Evolutionary conservation across 2,797 vertebrate genomes (phyloP).

Genomic region (Pangasius macronema): DNA sequence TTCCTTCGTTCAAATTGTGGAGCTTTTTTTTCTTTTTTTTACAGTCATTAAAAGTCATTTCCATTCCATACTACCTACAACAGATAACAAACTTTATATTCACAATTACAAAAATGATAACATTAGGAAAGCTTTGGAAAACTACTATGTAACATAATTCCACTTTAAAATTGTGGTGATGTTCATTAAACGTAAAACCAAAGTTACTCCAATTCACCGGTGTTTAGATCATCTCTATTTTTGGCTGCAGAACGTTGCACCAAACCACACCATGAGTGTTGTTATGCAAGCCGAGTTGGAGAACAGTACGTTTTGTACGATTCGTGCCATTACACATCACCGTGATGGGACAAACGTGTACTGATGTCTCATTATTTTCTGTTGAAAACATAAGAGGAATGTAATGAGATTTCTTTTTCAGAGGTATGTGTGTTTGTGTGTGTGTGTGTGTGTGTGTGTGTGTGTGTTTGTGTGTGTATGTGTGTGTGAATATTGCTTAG

Average conservation of each 20-base stretch:
- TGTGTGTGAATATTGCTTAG: neutral
- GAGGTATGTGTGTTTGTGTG: neutral
- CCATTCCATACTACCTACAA: no score
- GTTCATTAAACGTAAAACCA: neutral
- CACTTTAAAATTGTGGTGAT: neutral
- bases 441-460: neutral
- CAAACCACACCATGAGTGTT: constrained; percentile 11
- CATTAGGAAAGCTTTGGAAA: neutral
- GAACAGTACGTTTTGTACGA: neutral
- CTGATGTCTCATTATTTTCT: constrained; percentile 6
- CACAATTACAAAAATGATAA: no score
- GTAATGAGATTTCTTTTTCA: constrained; percentile 9
- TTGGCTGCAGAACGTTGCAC: neutral
- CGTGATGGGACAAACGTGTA: constrained; percentile 27
- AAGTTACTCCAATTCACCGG: neutral
- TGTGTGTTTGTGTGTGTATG: neutral
- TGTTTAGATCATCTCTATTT: neutral
- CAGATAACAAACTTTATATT: no score
- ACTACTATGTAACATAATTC: neutral
- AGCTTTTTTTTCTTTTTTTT: no score
- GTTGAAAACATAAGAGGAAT: constrained; percentile 18
- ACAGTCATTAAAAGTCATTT: no score
- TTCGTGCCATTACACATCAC: constrained; percentile 15
- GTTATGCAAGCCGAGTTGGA: constrained; percentile 24
- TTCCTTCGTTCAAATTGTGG: neutral